Percentiles rank a stretch among this genome's conserved stretches.
These are phyloP conservation scores for Trichosurus vulpecula DNA, from an alignment of 2,797 vertebrate genomes.

Conservation along the genomic window DNA sequence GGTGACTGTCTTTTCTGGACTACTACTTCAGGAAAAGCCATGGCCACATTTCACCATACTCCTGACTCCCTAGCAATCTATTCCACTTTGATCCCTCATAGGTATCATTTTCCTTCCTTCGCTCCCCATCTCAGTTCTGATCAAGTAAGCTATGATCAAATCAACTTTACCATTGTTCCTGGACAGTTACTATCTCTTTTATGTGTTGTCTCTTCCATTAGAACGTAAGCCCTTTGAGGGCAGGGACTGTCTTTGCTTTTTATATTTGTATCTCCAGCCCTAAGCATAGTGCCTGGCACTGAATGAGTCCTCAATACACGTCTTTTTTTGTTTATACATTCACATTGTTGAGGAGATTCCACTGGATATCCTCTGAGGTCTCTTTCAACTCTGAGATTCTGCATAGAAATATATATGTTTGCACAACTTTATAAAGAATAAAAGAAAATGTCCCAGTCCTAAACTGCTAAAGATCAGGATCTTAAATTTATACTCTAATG, in stretches of 20 bases:
- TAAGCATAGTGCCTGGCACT: not conserved
- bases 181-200: not conserved
- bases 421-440: conserved; percentile 21
- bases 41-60: not conserved
- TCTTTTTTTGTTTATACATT: not conserved
- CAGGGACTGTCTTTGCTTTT: not conserved
- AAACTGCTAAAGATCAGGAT: not conserved
- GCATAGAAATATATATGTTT: not conserved
- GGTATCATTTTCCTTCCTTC: not conserved
- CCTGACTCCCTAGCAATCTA: not conserved
- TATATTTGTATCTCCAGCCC: not conserved
- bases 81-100: not conserved
- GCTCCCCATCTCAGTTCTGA: not conserved
- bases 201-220: not conserved
- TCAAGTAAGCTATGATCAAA: not conserved
- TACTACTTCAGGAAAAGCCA: not conserved
- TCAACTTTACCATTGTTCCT: not conserved
- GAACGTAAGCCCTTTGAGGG: not conserved
- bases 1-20: not conserved
- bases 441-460: conserved; percentile 44
- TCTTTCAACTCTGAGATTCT: not conserved
- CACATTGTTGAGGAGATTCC: not conserved
- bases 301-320: not conserved
- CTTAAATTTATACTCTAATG: not conserved
- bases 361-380: not conserved